A percentile compares a stretch with the other conserved stretches of the same genome.
Conservation (phyloP, 2,113 vertebrate genomes). For the Callocephalon fimbriatum region DNA sequence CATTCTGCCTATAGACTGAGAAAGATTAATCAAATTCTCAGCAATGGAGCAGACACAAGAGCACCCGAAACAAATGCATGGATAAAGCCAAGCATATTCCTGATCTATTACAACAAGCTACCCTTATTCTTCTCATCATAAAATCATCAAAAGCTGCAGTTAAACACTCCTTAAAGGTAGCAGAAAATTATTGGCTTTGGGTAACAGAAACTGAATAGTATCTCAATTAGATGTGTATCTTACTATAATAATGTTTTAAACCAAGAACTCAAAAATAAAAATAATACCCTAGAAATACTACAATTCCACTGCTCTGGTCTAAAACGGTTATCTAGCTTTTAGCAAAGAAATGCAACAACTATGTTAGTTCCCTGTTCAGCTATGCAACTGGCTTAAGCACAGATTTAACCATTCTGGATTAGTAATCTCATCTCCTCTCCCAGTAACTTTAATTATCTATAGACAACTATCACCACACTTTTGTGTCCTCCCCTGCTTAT, state of each 20-base stretch:
- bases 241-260: background rate
- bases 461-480: background rate
- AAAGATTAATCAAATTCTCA: background rate
- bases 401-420: background rate
- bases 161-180: background rate
- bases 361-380: background rate
- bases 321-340: background rate
- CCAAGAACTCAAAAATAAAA: background rate
- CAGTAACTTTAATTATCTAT: background rate
- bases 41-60: background rate
- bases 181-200: background rate
- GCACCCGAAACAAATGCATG: background rate
- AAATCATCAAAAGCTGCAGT: background rate
- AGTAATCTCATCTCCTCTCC: background rate
- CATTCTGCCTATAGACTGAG: background rate
- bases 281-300: background rate
- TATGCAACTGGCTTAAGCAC: background rate
- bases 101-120: background rate
- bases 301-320: background rate
- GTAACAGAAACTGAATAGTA: background rate
- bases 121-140: background rate
- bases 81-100: background rate
- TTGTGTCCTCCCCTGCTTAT: background rate
- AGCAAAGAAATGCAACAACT: background rate
- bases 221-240: background rate